phyloP scores from a whole-genome alignment of 2,888 invertebrate species.

The Pristionchus exspectatus region DNA sequence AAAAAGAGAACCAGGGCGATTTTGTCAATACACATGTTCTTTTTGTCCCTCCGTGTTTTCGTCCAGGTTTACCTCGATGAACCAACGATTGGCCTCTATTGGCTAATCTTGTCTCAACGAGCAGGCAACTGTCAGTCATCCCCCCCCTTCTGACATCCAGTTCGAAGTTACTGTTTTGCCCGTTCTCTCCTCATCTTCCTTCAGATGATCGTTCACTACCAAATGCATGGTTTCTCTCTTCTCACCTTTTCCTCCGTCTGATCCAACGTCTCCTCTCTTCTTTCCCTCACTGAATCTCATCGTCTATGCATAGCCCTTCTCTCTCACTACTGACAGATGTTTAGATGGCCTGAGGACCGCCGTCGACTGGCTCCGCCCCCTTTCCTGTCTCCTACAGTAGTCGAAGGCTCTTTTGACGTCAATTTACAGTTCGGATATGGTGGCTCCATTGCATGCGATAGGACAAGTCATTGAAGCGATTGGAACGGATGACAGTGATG shows the following conservation, averaged over 20 bases:
- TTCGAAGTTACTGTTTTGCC: neutral
- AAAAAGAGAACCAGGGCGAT: too few relatives aligned
- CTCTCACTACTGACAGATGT: slow-evolving; percentile 18
- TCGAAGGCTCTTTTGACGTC: neutral
- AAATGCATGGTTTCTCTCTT: slow-evolving; percentile 29
- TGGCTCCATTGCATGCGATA: slow-evolving; percentile 66
- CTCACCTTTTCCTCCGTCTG: neutral
- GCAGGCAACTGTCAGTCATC: too few relatives aligned
- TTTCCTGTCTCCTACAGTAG: neutral
- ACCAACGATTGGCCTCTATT: too few relatives aligned
- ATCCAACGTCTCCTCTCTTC: neutral
- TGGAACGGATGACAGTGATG: slow-evolving; percentile 61
- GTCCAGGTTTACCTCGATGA: too few relatives aligned
- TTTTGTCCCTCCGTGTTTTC: too few relatives aligned
- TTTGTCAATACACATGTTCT: too few relatives aligned
- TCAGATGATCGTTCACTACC: slow-evolving; percentile 5
- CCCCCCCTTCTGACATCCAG: neutral
- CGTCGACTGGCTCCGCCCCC: neutral
- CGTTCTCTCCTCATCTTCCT: neutral
- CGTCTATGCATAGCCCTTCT: neutral
- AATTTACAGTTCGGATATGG: neutral
- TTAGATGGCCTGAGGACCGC: slow-evolving; percentile 12
- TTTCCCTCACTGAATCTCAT: neutral
- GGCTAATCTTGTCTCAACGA: too few relatives aligned
- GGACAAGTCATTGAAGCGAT: slow-evolving; percentile 72